Evolutionary conservation across 2,797 vertebrate genomes (phyloP).

Genomic region (Malacoctenus gilli): DNA sequence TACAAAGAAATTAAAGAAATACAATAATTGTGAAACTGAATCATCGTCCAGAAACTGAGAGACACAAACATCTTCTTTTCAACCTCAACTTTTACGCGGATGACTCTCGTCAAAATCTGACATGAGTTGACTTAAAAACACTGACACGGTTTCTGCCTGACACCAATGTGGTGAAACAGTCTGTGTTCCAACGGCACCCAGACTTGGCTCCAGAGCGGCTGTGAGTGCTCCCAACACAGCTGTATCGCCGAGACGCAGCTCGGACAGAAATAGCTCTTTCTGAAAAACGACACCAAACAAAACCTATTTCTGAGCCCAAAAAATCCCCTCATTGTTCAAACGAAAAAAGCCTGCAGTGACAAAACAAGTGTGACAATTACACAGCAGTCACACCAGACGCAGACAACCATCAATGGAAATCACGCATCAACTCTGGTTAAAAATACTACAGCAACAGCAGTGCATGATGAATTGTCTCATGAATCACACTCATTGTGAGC

Average conservation of each 20-base stretch:
- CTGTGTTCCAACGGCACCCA: slow-evolving; percentile 27
- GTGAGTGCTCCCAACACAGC: slow-evolving; percentile 29
- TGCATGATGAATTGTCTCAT: no score
- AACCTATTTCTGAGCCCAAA: slow-evolving; percentile 43
- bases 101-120: slow-evolving; percentile 2
- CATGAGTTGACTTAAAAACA: slow-evolving; percentile 13
- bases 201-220: slow-evolving; percentile 41
- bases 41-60: background rate
- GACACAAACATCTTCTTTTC: background rate
- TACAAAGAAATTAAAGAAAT: no score
- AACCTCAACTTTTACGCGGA: slow-evolving; percentile 9
- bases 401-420: background rate
- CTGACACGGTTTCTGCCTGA: slow-evolving; percentile 17
- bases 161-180: slow-evolving; percentile 27
- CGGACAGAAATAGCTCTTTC: slow-evolving; percentile 52
- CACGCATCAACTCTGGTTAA: background rate
- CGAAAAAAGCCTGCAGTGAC: slow-evolving; percentile 2
- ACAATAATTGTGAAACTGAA: no score
- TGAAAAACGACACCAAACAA: slow-evolving; percentile 30
- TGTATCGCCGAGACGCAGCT: slow-evolving; percentile 16
- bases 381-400: background rate
- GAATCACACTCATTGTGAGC: no score
- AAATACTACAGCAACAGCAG: no score
- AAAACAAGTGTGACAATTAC: slow-evolving; percentile 26
- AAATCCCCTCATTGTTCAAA: slow-evolving; percentile 31